Percentiles rank a stretch among this genome's conserved stretches.
phyloP scores from a whole-genome alignment of 1,140 invertebrate genomes.

The Pachyrhynchus sulphureomaculatus region DNA sequence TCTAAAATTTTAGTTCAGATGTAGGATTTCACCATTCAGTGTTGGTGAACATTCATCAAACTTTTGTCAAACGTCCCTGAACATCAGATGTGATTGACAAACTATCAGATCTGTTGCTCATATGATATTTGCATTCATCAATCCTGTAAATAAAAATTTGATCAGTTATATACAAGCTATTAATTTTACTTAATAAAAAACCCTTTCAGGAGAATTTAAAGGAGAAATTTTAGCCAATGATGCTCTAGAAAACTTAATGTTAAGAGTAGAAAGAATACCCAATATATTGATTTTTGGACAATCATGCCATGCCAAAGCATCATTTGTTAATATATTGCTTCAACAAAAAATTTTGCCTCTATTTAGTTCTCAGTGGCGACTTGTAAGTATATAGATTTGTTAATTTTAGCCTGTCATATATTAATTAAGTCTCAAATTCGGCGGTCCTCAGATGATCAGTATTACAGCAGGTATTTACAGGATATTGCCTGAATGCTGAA shows the following conservation, averaged over 20 bases:
- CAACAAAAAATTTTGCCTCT: constrained; percentile 64
- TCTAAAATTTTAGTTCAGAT: constrained; percentile 26
- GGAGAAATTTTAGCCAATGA: constrained; percentile 55
- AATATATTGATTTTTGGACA: constrained; percentile 71
- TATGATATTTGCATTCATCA: not conserved
- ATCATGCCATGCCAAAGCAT: constrained; percentile 66
- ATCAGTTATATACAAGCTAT: no score
- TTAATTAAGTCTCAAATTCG: not conserved
- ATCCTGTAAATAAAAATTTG: not conserved
- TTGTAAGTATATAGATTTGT: constrained; percentile 55
- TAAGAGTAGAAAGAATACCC: constrained; percentile 56
- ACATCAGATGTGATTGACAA: no score
- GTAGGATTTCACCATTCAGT: no score
- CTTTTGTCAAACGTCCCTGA: no score
- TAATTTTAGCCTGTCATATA: not conserved
- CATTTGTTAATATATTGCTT: constrained; percentile 72
- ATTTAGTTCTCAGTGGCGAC: constrained; percentile 61
- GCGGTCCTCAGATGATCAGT: not conserved
- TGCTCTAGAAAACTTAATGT: constrained; percentile 54
- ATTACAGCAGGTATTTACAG: not conserved
- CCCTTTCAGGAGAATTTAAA: constrained; percentile 54
- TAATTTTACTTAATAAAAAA: no score
- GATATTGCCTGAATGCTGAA: no score
- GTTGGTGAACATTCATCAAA: no score
- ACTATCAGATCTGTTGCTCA: no score